These are phyloP conservation scores for Amphiura filiformis DNA, from an alignment of 35 echinoderm and acorn worm genomes.

Conservation along the genomic window DNA sequence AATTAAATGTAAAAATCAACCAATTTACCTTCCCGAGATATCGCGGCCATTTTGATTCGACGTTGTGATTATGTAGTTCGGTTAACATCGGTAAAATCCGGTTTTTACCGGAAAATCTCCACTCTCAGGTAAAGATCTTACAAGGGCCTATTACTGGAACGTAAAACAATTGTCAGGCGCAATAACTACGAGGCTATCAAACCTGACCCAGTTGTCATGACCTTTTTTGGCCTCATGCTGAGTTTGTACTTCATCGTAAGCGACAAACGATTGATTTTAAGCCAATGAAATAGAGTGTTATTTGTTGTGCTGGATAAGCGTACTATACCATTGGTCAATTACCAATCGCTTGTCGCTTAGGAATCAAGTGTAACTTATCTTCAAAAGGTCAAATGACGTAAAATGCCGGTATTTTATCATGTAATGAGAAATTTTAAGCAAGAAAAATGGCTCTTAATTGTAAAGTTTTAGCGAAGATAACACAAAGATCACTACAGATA, in stretches of 20 bases:
- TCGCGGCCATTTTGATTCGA: constrained; percentile 20
- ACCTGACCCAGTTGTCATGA: neutral
- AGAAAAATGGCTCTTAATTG: neutral
- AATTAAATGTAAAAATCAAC: no score
- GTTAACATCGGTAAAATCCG: neutral
- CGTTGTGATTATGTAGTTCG: neutral
- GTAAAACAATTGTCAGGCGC: no score
- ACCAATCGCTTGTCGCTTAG: no score
- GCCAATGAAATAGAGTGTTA: no score
- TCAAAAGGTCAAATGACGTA: neutral
- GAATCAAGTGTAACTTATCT: no score
- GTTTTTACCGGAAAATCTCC: neutral
- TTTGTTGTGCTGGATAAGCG: no score
- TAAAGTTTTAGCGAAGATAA: neutral
- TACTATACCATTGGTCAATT: no score
- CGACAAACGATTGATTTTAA: no score
- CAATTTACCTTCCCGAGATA: constrained; percentile 35
- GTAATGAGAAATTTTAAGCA: neutral
- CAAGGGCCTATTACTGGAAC: no score
- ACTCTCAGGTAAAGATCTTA: neutral
- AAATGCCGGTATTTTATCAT: neutral
- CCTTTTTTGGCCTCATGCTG: no score
- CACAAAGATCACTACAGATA: neutral
- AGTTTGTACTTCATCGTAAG: no score
- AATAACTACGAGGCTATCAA: neutral